Conservation (phyloP, 2,888 invertebrate species). For the Eupithecia exiguata region DNA sequence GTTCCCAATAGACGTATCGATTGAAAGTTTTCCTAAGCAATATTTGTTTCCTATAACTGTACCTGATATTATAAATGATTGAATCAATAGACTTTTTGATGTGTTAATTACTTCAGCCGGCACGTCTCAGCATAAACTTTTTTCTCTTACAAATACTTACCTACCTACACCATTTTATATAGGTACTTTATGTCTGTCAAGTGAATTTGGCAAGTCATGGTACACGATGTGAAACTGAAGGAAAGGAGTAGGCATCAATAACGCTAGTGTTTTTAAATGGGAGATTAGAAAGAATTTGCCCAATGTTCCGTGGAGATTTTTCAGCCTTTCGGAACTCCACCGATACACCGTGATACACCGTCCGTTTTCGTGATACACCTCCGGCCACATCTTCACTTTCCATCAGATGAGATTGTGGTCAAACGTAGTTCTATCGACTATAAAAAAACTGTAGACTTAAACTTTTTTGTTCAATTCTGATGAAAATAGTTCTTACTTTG, state of each 20-base stretch:
- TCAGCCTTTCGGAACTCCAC: not conserved
- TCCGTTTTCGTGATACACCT: too few relatives aligned
- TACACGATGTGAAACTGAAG: not conserved
- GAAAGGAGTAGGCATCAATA: not conserved
- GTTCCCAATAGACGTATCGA: not conserved
- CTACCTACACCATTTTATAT: not conserved
- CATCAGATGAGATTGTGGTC: too few relatives aligned
- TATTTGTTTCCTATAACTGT: constrained; percentile 11
- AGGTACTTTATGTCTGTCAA: not conserved
- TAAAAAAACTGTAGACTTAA: too few relatives aligned
- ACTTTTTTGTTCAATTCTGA: too few relatives aligned
- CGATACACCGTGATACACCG: too few relatives aligned
- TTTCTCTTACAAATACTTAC: not conserved
- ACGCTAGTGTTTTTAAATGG: not conserved
- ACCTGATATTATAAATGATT: constrained; percentile 1
- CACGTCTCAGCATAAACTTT: not conserved
- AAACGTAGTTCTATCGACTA: too few relatives aligned
- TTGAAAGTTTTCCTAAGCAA: not conserved
- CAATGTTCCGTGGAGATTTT: not conserved
- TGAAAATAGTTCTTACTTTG: not conserved
- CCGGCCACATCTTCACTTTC: too few relatives aligned
- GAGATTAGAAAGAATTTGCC: not conserved
- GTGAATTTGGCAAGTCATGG: not conserved
- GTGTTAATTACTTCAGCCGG: not conserved
- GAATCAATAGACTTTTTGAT: not conserved